Percentiles rank a stretch among this genome's conserved stretches.
Evolutionary conservation across 2,113 vertebrate species (phyloP).

Genomic region (Conger conger): DNA sequence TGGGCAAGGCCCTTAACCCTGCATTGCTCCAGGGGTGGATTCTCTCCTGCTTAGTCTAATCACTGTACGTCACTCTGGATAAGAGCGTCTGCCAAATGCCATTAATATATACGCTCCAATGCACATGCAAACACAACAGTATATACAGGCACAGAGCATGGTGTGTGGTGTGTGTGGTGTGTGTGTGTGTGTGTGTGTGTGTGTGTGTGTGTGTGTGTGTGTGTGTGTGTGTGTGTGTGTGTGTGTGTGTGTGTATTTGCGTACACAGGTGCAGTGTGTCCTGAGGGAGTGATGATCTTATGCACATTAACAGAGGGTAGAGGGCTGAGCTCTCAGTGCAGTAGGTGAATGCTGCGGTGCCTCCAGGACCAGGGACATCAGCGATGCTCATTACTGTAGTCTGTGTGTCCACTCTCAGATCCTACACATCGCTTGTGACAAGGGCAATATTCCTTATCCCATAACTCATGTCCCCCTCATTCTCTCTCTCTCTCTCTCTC

Average conservation of each 20-base stretch:
- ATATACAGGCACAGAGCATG: no score
- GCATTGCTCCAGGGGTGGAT: no score
- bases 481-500: conserved; percentile 21
- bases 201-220: conserved; percentile 7
- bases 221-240: not conserved
- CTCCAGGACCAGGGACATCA: not conserved
- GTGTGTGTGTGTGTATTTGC: no score
- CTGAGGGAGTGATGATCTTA: not conserved
- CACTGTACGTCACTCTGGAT: no score
- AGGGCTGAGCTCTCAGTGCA: not conserved
- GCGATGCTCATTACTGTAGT: not conserved
- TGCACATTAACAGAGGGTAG: not conserved
- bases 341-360: not conserved
- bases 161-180: conserved; percentile 6
- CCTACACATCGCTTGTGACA: not conserved
- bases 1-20: no score
- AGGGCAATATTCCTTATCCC: conserved; percentile 4
- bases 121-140: no score
- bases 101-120: no score
- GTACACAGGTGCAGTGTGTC: not conserved
- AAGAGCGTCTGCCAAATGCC: no score
- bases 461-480: not conserved
- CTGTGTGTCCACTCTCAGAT: not conserved
- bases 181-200: not conserved
- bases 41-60: no score